These are phyloP conservation scores for Takifugu flavidus DNA, from an alignment of 2,113 vertebrate genomes.

Conservation along the genomic window DNA sequence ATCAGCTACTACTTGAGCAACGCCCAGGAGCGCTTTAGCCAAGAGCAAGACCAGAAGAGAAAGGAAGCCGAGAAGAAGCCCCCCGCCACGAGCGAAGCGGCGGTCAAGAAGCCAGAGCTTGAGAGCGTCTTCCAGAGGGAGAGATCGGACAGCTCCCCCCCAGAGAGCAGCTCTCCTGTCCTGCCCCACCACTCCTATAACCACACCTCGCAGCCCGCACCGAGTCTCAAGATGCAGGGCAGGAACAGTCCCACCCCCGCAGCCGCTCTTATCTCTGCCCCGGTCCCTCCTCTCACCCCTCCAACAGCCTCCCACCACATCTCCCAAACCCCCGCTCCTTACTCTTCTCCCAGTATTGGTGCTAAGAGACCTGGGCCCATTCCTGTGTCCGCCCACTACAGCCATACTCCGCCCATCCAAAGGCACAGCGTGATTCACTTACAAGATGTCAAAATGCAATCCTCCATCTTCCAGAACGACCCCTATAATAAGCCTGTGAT, in stretches of 20 bases:
- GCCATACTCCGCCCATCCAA: constrained; percentile 90
- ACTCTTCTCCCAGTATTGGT: constrained; percentile 82
- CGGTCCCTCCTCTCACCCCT: constrained; percentile 57
- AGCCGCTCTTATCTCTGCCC: constrained; percentile 43
- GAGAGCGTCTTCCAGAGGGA: constrained; percentile 74
- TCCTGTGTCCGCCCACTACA: constrained; percentile 88
- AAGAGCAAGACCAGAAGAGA: constrained; percentile 93
- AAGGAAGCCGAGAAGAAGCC: constrained; percentile 67
- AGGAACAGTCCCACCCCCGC: constrained; percentile 82
- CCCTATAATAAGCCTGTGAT: constrained; percentile 81
- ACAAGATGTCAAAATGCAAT: constrained; percentile 85
- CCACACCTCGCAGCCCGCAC: constrained; percentile 80
- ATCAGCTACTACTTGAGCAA: constrained; percentile 94
- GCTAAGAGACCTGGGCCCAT: constrained; percentile 80
- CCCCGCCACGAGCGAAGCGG: not conserved
- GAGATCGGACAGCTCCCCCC: constrained; percentile 78
- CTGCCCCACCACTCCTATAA: constrained; percentile 65
- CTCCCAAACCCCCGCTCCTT: constrained; percentile 65
- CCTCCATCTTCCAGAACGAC: constrained; percentile 85
- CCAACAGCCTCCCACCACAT: constrained; percentile 49
- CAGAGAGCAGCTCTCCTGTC: constrained; percentile 86
- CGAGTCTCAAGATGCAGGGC: constrained; percentile 85
- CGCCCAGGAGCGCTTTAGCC: constrained; percentile 95
- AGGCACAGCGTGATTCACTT: constrained; percentile 95
- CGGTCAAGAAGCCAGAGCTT: constrained; percentile 54